Percentiles rank a stretch among this genome's conserved stretches.
These are phyloP conservation scores for Clamator glandarius DNA, from an alignment of 2,797 vertebrate genomes.

Conservation along the genomic window DNA sequence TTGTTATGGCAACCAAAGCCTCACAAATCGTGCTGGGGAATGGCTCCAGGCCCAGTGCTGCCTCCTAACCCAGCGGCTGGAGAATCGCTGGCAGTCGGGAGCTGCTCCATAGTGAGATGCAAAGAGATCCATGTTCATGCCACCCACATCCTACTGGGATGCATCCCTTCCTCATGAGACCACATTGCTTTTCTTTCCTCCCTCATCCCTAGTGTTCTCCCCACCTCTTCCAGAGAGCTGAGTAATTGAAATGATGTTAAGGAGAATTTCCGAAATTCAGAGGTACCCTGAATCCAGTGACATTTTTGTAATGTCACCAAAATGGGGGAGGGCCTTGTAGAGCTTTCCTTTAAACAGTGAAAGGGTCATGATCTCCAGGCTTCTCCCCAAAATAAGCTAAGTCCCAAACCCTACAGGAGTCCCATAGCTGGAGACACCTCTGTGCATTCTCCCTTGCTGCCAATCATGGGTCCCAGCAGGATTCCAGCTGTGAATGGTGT, in stretches of 20 bases:
- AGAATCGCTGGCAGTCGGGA: neutral
- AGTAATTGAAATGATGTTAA: neutral
- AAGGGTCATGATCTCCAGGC: neutral
- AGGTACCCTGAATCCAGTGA: too few relatives aligned
- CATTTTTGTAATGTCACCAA: neutral
- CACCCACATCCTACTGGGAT: rapidly evolving
- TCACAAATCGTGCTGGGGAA: conserved; percentile 40
- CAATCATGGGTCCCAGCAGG: rapidly evolving
- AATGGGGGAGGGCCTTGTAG: rapidly evolving
- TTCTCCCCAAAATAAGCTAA: neutral
- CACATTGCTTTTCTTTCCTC: neutral
- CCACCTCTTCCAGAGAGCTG: neutral
- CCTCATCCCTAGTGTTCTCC: neutral
- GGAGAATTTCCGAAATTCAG: neutral
- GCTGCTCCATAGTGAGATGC: neutral
- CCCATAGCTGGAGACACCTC: neutral
- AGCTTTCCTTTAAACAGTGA: neutral
- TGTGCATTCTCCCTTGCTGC: rapidly evolving
- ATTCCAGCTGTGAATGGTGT: neutral
- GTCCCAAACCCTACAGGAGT: neutral
- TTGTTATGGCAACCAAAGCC: conserved; percentile 80
- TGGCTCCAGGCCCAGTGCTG: neutral
- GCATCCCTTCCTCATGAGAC: rapidly evolving
- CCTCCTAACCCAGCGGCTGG: neutral
- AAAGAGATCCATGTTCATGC: neutral